Evolutionary conservation across 2,888 invertebrate genomes (phyloP), one percentile per base, ranked within the genome.

Genomic region (Cantharis flavilabris): DNA sequence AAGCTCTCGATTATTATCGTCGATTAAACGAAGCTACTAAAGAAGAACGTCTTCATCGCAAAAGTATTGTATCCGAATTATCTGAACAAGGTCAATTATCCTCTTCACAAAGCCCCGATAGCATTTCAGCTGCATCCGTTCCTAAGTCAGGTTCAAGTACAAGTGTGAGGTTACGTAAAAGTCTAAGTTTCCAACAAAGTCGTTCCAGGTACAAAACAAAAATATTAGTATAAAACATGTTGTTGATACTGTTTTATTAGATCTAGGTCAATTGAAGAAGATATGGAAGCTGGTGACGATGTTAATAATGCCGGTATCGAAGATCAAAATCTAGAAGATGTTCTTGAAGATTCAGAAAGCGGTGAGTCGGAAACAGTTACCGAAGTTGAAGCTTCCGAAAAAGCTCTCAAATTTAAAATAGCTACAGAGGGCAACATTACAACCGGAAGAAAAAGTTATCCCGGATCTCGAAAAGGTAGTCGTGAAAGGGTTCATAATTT

Each of bases 331-430:
- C 82, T 91, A 71, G 90, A 90, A 79, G 91, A 91, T 84, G 87
- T 91, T 65, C 89, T 89, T 13, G 91, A 91, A 82, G 91, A 91
- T 82, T 89, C 90, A 71, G 91, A 91, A 83, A 91, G 91, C 82
- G 92, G 91, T 11, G 92, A 91, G 76, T 91, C 92, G 4, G 93
- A 93, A 84, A 93, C 93, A 0, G 94, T 92, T 69, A 93, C 93
- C 26, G 94, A 94, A 86, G 93, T 93, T 67, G 93, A 93, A 86
- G 92, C 94, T 79, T 93, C 94, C 79, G 94, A 94, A 85, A 93
- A 93, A 85, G 91, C 94, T 2, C 90, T 94, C 62, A 94, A 94
- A 85, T 94, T 94, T 85, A 94, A 94, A 86, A 94, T 94, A 81
- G 93, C 94, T 49, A 94, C 94, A 0, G 94, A 94, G 84, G 91